Conservation (phyloP, 2,888 invertebrate species). For the Synanthedon andrenaeformis region DNA sequence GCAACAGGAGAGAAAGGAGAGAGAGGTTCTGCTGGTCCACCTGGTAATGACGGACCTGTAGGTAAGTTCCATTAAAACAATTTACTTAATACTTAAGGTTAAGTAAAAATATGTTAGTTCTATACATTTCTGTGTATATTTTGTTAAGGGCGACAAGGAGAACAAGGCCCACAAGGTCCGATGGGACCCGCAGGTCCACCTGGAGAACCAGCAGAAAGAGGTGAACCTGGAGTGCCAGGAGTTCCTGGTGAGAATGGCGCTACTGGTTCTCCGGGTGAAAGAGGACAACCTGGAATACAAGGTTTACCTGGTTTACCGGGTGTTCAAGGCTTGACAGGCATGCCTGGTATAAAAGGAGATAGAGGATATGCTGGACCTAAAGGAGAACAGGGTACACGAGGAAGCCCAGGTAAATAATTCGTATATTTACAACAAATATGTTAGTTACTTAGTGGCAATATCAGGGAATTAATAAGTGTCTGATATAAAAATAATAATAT, state of each 20-base stretch:
- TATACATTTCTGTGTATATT: neutral
- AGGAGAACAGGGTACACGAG: constrained; percentile 79
- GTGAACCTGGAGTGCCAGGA: constrained; percentile 81
- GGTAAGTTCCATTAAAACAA: constrained; percentile 42
- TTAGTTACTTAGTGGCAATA: neutral
- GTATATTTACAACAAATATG: neutral
- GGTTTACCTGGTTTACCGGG: constrained; percentile 79
- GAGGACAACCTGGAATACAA: constrained; percentile 78
- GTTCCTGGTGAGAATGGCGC: constrained; percentile 78
- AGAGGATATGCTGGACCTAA: constrained; percentile 78
- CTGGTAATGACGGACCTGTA: constrained; percentile 82
- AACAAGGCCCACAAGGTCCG: constrained; percentile 82
- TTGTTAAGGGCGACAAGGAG: constrained; percentile 73
- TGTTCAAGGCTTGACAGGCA: constrained; percentile 75
- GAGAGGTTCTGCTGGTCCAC: constrained; percentile 74
- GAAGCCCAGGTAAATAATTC: constrained; percentile 55
- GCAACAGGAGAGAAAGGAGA: constrained; percentile 81
- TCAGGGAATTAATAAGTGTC: neutral
- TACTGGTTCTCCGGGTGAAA: constrained; percentile 79
- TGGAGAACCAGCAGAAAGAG: constrained; percentile 85
- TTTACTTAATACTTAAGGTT: neutral
- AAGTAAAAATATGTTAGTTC: neutral
- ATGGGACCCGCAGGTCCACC: constrained; percentile 81
- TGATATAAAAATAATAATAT: neutral
- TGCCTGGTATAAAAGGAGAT: constrained; percentile 80